Conservation (phyloP, 2,888 invertebrate genomes). For the Phyllotreta cruciferae region DNA sequence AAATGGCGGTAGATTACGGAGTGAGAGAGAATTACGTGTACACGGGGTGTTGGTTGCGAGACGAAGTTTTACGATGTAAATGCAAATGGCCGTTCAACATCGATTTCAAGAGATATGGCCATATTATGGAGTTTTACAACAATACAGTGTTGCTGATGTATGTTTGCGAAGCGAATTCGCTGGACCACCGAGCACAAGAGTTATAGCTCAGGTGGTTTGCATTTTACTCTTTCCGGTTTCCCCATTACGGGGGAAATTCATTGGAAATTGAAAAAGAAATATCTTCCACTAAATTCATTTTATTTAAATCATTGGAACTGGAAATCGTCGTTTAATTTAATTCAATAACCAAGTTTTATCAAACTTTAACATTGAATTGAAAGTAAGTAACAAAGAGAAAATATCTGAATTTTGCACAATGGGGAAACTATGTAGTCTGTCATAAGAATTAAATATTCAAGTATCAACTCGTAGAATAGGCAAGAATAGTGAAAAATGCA, state of each 20-base stretch:
- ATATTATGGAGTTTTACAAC: constrained; percentile 44
- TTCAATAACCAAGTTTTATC: too few relatives aligned
- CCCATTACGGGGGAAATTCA: constrained; percentile 9
- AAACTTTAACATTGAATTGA: too few relatives aligned
- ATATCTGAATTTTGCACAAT: too few relatives aligned
- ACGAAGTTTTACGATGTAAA: constrained; percentile 47
- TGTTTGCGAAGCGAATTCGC: constrained; percentile 24
- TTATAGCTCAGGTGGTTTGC: constrained; percentile 14
- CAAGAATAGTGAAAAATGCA: too few relatives aligned
- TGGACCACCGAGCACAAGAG: constrained; percentile 14
- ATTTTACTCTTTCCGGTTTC: constrained; percentile 1
- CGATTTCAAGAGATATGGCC: constrained; percentile 48
- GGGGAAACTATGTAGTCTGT: too few relatives aligned
- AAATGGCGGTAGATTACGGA: constrained; percentile 20
- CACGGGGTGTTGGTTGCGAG: constrained; percentile 45
- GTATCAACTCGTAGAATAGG: too few relatives aligned
- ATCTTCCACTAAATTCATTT: too few relatives aligned
- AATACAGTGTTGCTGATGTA: constrained; percentile 45
- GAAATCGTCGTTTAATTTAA: too few relatives aligned
- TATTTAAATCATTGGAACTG: too few relatives aligned
- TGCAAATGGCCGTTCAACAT: constrained; percentile 51
- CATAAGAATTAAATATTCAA: too few relatives aligned
- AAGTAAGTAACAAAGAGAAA: too few relatives aligned
- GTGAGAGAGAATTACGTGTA: constrained; percentile 40
- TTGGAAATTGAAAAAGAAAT: not conserved